A percentile compares a stretch with the other conserved stretches of the same genome.
phyloP scores from a whole-genome alignment of 1,140 invertebrate genomes.

The Protaetia brevitarsis region DNA sequence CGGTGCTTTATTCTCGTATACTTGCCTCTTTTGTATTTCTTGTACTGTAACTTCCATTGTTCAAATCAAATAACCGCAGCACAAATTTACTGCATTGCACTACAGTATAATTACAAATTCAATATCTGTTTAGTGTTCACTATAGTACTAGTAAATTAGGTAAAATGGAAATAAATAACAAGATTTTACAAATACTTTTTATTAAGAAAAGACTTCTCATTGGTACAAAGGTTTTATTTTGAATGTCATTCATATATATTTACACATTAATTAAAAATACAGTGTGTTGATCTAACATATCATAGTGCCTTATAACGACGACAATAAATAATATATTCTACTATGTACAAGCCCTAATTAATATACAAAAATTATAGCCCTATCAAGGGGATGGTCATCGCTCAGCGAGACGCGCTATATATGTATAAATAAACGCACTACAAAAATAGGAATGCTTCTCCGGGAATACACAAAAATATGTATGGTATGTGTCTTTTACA shows the following conservation, averaged over 20 bases:
- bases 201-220: constrained; percentile 39
- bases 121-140: too few relatives aligned
- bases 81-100: too few relatives aligned
- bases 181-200: constrained; percentile 37
- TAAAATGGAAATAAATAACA: too few relatives aligned
- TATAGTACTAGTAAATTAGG: too few relatives aligned
- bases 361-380: constrained; percentile 21
- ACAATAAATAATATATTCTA: constrained; percentile 20
- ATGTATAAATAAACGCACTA: constrained; percentile 20
- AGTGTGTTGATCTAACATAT: constrained; percentile 17
- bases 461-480: constrained; percentile 10
- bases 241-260: constrained; percentile 25
- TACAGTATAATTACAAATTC: too few relatives aligned
- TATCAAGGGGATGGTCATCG: constrained; percentile 7
- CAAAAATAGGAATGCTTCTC: constrained; percentile 20
- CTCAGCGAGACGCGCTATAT: neutral
- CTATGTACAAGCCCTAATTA: constrained; percentile 16
- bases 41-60: too few relatives aligned
- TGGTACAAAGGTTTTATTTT: constrained; percentile 43
- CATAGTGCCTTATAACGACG: constrained; percentile 11
- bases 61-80: too few relatives aligned
- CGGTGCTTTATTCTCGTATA: too few relatives aligned
- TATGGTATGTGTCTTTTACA: too few relatives aligned
- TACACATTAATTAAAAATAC: constrained; percentile 17
- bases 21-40: too few relatives aligned